Conservation (phyloP, 2,113 vertebrate species). For the Sinocyclocheilus rhinocerous region DNA sequence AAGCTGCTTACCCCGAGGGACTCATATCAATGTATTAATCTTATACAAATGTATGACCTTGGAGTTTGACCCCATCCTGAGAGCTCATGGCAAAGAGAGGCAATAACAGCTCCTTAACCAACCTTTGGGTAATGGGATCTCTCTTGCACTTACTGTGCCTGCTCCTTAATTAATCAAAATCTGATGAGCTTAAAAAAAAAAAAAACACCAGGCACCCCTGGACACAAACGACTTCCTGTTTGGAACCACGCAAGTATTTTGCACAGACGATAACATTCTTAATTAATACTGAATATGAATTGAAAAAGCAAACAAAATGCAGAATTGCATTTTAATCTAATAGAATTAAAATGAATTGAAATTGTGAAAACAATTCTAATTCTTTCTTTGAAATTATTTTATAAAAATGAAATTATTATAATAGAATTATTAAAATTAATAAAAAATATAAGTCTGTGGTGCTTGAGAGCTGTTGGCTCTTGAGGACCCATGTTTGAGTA, state of each 20-base stretch:
- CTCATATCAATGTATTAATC: slow-evolving; percentile 53
- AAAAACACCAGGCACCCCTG: slow-evolving; percentile 31
- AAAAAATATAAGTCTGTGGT: not conserved
- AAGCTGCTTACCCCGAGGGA: slow-evolving; percentile 40
- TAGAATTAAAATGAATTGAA: not conserved
- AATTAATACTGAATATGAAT: not conserved
- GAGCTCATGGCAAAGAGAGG: slow-evolving; percentile 50
- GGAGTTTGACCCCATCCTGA: slow-evolving; percentile 45
- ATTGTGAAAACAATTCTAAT: not conserved
- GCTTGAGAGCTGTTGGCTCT: not conserved
- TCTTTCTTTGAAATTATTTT: not conserved
- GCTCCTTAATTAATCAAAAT: slow-evolving; percentile 51
- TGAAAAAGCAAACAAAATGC: not conserved
- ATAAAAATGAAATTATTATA: not conserved
- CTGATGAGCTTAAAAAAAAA: slow-evolving; percentile 26
- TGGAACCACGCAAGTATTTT: slow-evolving; percentile 12
- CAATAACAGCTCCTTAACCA: slow-evolving; percentile 38
- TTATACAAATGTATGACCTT: slow-evolving; percentile 49
- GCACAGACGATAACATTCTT: slow-evolving; percentile 10
- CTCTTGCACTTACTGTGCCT: not conserved
- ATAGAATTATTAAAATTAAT: not conserved
- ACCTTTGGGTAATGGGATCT: slow-evolving; percentile 21
- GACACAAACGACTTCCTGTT: slow-evolving; percentile 43
- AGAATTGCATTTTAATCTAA: not conserved
- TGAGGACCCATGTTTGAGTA: not conserved